Percentiles rank a stretch among this genome's conserved stretches.
These are phyloP conservation scores for Drosophila peninsularis DNA, from an alignment of 2,888 invertebrate genomes.

Conservation along the genomic window DNA sequence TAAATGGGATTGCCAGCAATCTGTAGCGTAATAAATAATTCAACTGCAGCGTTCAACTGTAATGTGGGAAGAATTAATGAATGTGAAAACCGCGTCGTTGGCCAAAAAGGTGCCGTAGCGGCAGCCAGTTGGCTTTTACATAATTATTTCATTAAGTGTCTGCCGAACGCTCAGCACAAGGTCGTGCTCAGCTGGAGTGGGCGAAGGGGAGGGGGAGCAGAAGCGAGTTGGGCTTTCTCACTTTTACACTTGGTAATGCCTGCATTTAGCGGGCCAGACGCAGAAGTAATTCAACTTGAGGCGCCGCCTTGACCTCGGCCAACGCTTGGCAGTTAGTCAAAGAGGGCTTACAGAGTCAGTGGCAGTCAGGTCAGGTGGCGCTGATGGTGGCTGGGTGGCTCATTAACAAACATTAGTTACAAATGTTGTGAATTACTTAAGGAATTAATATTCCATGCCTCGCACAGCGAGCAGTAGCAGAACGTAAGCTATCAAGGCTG, in stretches of 20 bases:
- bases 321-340: slow-evolving; percentile 49
- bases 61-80: slow-evolving; percentile 61
- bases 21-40: slow-evolving; percentile 33
- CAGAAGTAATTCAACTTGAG: slow-evolving; percentile 44
- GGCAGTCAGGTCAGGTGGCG: not conserved
- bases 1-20: slow-evolving; percentile 23
- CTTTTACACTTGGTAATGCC: slow-evolving; percentile 69
- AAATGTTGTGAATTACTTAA: slow-evolving; percentile 81
- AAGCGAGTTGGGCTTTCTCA: slow-evolving; percentile 48
- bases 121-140: slow-evolving; percentile 61
- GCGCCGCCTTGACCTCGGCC: slow-evolving; percentile 67
- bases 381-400: slow-evolving; percentile 34
- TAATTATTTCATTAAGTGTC: slow-evolving; percentile 78
- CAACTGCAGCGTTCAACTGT: slow-evolving; percentile 36
- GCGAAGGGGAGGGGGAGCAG: rapidly evolving
- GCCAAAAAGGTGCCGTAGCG: slow-evolving; percentile 54
- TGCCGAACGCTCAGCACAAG: slow-evolving; percentile 25
- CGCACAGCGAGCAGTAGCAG: slow-evolving; percentile 49
- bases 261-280: slow-evolving; percentile 61
- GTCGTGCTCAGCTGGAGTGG: not conserved
- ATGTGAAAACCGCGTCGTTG: slow-evolving; percentile 60
- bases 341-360: slow-evolving; percentile 15
- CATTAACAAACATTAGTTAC: slow-evolving; percentile 81
- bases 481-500: slow-evolving; percentile 60
- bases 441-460: slow-evolving; percentile 77